Evolutionary conservation across 1,140 invertebrate species (phyloP).

Genomic region (Lutraria rhynchaena): DNA sequence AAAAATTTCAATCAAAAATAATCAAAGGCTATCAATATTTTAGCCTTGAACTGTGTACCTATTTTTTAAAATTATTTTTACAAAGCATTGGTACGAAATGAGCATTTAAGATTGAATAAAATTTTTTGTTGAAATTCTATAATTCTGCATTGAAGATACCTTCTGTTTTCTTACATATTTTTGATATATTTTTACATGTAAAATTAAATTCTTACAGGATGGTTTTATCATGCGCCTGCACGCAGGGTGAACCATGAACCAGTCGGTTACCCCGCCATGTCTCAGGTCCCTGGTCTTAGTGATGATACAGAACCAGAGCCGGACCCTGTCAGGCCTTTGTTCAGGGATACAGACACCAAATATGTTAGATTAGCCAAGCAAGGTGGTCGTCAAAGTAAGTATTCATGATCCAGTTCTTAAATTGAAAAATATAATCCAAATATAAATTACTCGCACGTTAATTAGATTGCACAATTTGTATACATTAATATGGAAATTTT

Average conservation of each 20-base stretch:
- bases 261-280: conserved; percentile 68
- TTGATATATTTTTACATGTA: neutral
- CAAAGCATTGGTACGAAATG: neutral
- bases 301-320: conserved; percentile 56
- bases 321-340: conserved; percentile 65
- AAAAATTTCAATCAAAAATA: too few species aligned
- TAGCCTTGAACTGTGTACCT: neutral
- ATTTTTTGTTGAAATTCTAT: neutral
- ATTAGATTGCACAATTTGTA: too few species aligned
- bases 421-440: too few species aligned
- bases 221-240: conserved; percentile 80
- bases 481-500: too few species aligned
- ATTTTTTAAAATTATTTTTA: neutral
- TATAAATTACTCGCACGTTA: too few species aligned
- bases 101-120: neutral
- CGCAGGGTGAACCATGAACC: conserved; percentile 59
- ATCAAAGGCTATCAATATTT: too few species aligned
- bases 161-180: neutral
- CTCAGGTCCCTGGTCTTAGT: conserved; percentile 78
- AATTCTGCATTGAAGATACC: neutral
- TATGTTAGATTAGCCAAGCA: conserved; percentile 79
- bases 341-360: conserved; percentile 77
- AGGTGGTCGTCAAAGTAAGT: conserved; percentile 77
- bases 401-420: too few species aligned
- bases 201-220: conserved; percentile 67